Conservation (phyloP, 2,888 invertebrate species). For the Synergus gifuensis region DNA sequence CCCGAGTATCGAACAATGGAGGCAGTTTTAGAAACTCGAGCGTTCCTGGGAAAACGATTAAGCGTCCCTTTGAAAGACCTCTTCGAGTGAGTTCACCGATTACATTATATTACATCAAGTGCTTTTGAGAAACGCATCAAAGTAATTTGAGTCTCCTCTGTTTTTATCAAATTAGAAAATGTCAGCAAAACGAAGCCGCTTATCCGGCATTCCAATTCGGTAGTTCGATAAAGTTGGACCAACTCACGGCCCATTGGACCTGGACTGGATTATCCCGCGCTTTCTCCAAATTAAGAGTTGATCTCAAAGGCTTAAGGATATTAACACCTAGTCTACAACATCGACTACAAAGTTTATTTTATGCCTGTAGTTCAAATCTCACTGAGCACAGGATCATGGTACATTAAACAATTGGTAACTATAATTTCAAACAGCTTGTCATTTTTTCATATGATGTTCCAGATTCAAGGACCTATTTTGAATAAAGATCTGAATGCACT, state of each 20-base stretch:
- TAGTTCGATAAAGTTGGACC: slow-evolving; percentile 84
- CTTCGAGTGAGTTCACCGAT: slow-evolving; percentile 77
- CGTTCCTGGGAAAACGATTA: slow-evolving; percentile 77
- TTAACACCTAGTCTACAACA: slow-evolving; percentile 81
- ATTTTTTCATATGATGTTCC: slow-evolving; percentile 58
- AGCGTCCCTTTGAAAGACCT: slow-evolving; percentile 79
- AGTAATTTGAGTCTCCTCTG: background rate
- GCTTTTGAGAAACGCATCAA: background rate
- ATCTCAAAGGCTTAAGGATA: slow-evolving; percentile 80
- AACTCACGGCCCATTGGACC: slow-evolving; percentile 82
- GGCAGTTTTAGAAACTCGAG: slow-evolving; percentile 81
- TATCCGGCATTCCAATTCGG: slow-evolving; percentile 87
- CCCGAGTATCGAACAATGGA: slow-evolving; percentile 83
- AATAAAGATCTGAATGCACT: slow-evolving; percentile 83
- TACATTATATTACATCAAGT: background rate
- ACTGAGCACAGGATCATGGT: slow-evolving; percentile 80
- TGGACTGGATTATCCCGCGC: slow-evolving; percentile 79
- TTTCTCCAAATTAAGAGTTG: slow-evolving; percentile 78
- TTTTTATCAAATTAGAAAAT: slow-evolving; percentile 80
- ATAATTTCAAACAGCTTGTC: background rate
- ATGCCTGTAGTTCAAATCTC: slow-evolving; percentile 82
- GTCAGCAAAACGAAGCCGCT: slow-evolving; percentile 85
- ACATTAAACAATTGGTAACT: slow-evolving; percentile 25
- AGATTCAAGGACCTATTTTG: slow-evolving; percentile 82
- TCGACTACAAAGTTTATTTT: slow-evolving; percentile 81